A percentile compares a stretch with the other conserved stretches of the same genome.
Evolutionary conservation across 2,113 vertebrate species (phyloP).

Genomic region (Zapornia atra): DNA sequence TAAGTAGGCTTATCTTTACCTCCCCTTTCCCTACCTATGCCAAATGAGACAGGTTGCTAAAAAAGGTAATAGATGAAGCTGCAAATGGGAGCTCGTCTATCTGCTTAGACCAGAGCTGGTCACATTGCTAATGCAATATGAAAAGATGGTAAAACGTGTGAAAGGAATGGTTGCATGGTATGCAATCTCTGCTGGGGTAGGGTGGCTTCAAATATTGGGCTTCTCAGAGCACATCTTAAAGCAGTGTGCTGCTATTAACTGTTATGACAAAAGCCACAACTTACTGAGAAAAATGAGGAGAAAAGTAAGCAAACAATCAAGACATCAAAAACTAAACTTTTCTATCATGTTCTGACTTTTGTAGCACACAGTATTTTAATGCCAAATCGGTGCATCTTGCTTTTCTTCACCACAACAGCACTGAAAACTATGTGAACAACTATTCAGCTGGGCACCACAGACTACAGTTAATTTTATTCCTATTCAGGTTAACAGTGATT

Average conservation of each 20-base stretch:
- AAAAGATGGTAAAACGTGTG: neutral
- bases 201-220: neutral
- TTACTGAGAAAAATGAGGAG: neutral
- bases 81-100: neutral
- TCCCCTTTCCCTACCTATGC: neutral
- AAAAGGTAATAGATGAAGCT: neutral
- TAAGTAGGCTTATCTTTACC: neutral
- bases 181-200: rapidly evolving
- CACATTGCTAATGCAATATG: neutral
- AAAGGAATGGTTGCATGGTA: neutral
- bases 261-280: neutral
- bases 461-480: neutral
- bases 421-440: neutral
- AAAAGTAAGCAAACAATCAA: neutral
- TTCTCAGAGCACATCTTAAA: neutral
- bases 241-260: neutral
- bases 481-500: neutral
- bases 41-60: neutral
- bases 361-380: neutral
- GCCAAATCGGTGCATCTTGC: neutral
- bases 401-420: neutral
- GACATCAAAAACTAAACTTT: neutral
- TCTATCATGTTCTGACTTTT: neutral
- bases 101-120: neutral
- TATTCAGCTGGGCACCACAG: neutral